Base-by-base conservation (phyloP, 1,140 invertebrate species). In the Calliopsis andreniformis region DNA sequence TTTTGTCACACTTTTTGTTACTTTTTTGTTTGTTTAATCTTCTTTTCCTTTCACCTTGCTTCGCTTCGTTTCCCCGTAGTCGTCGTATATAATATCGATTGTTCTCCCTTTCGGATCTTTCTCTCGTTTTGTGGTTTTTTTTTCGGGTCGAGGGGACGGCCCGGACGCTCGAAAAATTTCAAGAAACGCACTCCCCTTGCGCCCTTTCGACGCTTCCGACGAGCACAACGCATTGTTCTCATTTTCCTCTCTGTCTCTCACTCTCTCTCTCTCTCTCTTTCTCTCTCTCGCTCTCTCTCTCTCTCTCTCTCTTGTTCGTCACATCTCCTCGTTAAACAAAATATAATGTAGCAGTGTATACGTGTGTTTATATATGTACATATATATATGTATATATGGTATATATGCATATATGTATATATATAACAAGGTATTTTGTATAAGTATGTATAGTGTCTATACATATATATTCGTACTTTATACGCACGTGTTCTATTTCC, bases 331-430 rank as follows among this genome's bases (percentile, higher is more conserved):
- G 67, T 79, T 86, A 86, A 85, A 89, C 83, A 86, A 87, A 85
- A 88, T 86, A 86, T 83, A 87, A 88, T 86, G 83, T 85, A 86
- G 70, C 78, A 35, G 73, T 80, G 70, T 73, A 56, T 72, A 64
- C 53, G 32, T 82, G n/a, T 63, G 23, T 71, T 23, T 77, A 42
- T 43, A 62, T 78, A 67, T 79, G 43, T 75, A 66, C 56, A 80
- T 78, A 39, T 30, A 55, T 55, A 78, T 62, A 71, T 81, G 23
- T 51, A 25, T 69, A 70, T 73, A 49, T 47, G 32, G 42, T 76
- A 49, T 45, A 66, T 72, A 67, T 82, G 35, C 68, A 58, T 47
- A 67, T 73, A 67, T 79, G 25, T 78, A 67, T 69, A 81, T 76
- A 42, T 80, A 67, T 75, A 78, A 75, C 67, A 68, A n/a, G 64